phyloP scores from a whole-genome alignment of 2,797 vertebrate genomes.

The Heliangelus exortis region DNA sequence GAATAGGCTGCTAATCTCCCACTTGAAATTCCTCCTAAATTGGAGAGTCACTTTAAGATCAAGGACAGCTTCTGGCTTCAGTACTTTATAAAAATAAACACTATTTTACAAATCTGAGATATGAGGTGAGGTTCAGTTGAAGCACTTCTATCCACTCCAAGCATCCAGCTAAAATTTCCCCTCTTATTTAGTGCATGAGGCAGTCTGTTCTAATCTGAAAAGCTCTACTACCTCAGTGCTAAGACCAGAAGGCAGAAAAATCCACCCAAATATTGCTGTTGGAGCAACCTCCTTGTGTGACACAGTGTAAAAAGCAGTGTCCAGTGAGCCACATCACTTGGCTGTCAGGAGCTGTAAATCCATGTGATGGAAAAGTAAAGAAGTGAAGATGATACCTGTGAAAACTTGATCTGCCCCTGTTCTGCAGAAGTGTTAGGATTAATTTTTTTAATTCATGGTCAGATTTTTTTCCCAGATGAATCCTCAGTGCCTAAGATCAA shows the following conservation, averaged over 20 bases:
- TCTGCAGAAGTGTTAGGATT: not conserved
- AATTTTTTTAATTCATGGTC: not conserved
- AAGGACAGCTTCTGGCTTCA: slow-evolving; percentile 34
- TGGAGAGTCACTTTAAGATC: slow-evolving; percentile 6
- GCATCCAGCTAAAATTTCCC: not conserved
- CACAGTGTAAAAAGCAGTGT: not conserved
- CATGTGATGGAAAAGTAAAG: not conserved
- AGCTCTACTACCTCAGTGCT: not conserved
- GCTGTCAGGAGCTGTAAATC: not conserved
- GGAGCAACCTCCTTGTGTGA: not conserved
- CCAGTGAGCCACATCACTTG: not conserved
- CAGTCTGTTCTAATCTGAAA: not conserved
- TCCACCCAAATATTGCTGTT: not conserved
- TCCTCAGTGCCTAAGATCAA: not conserved
- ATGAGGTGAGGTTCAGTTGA: not conserved
- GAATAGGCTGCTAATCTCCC: slow-evolving; percentile 27
- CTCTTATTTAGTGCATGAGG: not conserved
- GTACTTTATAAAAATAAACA: not conserved
- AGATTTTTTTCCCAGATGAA: not conserved
- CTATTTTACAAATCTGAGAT: slow-evolving; percentile 1
- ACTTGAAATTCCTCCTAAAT: slow-evolving; percentile 33
- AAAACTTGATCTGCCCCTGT: not conserved
- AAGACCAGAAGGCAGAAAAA: slow-evolving; percentile 17
- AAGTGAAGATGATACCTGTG: not conserved
- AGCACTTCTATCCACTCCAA: not conserved